A percentile compares a stretch with the other conserved stretches of the same genome.
Evolutionary conservation across 2,888 invertebrate species (phyloP).

Genomic region (Tanaodytes sp.): DNA sequence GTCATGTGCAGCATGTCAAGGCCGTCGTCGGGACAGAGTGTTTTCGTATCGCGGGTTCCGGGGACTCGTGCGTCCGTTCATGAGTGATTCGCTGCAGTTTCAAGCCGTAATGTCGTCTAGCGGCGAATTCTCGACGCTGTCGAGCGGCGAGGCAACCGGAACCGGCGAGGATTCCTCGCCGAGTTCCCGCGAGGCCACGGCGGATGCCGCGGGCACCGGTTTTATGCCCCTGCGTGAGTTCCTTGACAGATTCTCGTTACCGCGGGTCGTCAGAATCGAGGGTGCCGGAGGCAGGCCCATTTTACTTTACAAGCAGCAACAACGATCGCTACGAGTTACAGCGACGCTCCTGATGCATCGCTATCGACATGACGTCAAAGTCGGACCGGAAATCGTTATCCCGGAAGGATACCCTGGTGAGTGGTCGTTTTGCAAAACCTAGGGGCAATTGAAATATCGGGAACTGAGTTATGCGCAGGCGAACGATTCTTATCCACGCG

Average conservation of each 20-base stretch:
- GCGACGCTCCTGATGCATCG: constrained; percentile 73
- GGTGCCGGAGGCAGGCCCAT: constrained; percentile 73
- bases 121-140: constrained; percentile 70
- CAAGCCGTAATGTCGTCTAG: constrained; percentile 66
- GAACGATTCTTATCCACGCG: too few relatives aligned
- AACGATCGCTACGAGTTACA: constrained; percentile 69
- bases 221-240: constrained; percentile 71
- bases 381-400: constrained; percentile 74
- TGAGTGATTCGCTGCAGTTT: too few relatives aligned
- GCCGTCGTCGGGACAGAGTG: constrained; percentile 21
- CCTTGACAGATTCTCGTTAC: constrained; percentile 72
- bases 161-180: constrained; percentile 63
- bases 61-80: neutral
- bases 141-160: constrained; percentile 67
- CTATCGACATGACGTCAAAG: constrained; percentile 73
- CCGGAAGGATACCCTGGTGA: constrained; percentile 75
- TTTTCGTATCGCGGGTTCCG: constrained; percentile 15
- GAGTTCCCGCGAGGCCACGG: constrained; percentile 69
- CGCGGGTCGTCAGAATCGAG: constrained; percentile 71
- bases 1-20: constrained; percentile 36
- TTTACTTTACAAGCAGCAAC: constrained; percentile 71
- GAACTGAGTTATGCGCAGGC: constrained; percentile 24
- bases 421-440: constrained; percentile 46
- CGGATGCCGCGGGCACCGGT: constrained; percentile 67
- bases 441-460: neutral